Evolutionary conservation across 2,113 vertebrate genomes (phyloP), one percentile per base, ranked within the genome.

Genomic region (Recurvirostra avosetta): DNA sequence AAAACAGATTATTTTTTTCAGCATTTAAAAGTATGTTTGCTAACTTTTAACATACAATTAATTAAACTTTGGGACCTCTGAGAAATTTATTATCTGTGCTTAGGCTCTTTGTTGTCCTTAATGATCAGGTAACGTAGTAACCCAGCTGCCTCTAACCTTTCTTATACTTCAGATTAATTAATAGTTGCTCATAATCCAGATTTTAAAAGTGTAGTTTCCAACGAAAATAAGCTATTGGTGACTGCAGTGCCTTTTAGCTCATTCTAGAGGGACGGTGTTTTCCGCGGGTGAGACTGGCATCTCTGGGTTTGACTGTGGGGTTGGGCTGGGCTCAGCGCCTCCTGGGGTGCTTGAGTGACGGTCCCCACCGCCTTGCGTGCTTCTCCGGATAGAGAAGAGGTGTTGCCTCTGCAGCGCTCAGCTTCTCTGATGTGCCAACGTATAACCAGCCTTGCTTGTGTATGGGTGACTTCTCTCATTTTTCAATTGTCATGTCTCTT

Each of bases 251-350:
- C 56, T 38, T 0, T 30, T 27, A 19, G 23, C 20, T 34, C 12
- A 25, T 15, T 9, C 8, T 4, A 14, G 38, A 6, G 38, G 1
- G 30, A 1, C 1, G 1, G 2, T 2, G 2, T 34, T 53, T 36
- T 71, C 52, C 40, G 5, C 8, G 5, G 59, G n/a, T 29, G 50
- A 29, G 38, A 4, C 12, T 4, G 23, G 55, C 19, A 23, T 9
- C 63, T 49, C 36, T 0, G 7, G 29, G 36, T 15, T 22, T 53
- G 52, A 1, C 70, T 9, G 40, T 5, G 29, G 47, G 14, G 36
- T 40, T 1, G 23, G 40, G 66, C 58, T 23, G 68, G n/a, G 40
- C 62, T 65, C 68, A 25, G 2, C 34, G 3, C 34, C 72, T 45
- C 11, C 25, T n/a, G 73, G 45, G 32, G 16, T 25, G 40, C 20